Percentiles rank a stretch among this genome's conserved stretches.
These are phyloP conservation scores for Sardinella longiceps DNA, from an alignment of 2,797 vertebrate species.

Conservation along the genomic window DNA sequence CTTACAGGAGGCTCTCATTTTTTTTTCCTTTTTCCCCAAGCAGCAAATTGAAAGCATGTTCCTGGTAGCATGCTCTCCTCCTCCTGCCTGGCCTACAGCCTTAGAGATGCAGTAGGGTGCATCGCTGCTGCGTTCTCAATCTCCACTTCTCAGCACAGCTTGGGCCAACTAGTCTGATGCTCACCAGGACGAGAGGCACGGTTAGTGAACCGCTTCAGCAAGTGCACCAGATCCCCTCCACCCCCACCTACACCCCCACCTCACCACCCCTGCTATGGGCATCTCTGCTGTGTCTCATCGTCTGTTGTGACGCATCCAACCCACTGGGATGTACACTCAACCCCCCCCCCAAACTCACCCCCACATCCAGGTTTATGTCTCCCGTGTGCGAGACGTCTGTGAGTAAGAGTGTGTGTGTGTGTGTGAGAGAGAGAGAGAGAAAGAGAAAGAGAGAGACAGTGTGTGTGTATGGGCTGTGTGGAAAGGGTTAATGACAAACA, in stretches of 20 bases:
- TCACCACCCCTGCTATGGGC: constrained; percentile 56
- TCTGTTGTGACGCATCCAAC: constrained; percentile 32
- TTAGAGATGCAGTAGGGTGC: neutral
- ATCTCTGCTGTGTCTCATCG: constrained; percentile 45
- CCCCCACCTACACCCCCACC: constrained; percentile 53
- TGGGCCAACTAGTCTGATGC: neutral
- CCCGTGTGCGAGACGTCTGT: neutral
- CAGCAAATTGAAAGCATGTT: constrained; percentile 11
- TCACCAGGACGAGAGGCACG: neutral
- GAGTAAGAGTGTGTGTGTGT: neutral
- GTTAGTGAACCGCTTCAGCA: neutral
- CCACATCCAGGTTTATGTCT: neutral
- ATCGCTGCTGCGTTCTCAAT: neutral
- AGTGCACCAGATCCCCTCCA: neutral
- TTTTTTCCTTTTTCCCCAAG: neutral
- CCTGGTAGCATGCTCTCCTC: neutral
- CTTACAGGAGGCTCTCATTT: neutral
- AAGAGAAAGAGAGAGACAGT: constrained; percentile 27
- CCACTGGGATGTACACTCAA: no score
- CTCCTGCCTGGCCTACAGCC: neutral
- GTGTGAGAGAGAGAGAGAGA: constrained; percentile 24
- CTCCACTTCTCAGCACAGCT: no score
- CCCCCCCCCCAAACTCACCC: no score
- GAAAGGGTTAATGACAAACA: constrained; percentile 71
- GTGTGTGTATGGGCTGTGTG: neutral